Base-by-base conservation (phyloP, 2,888 invertebrate species). In the Adelphocoris suturalis region DNA sequence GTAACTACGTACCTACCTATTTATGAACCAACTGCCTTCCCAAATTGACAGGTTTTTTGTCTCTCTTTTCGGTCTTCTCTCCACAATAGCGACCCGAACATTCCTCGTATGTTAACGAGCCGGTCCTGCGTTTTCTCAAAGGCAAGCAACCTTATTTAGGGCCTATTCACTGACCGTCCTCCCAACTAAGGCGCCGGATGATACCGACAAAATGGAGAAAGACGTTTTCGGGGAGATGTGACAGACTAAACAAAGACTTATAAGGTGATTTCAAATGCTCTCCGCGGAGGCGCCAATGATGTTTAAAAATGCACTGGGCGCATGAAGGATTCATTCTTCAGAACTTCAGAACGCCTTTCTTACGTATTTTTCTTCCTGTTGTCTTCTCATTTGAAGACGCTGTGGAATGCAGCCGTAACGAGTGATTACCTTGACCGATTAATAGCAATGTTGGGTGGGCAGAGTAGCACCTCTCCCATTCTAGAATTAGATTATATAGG, bases 101-200 rank as follows among this genome's bases (percentile, higher is more conserved):
- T 78, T 78, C 47, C 19, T 46, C 46, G 78, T 47, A 47, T 78
- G 37, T 37, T 78, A 78, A 78, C 37, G 78, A 78, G 78, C 78
- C 46, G 47, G 78, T 7, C 14, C 37, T 78, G 46, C 47, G 46
- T 37, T 78, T 78, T 19, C 37, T n/a, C 5, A 78, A 47, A 46
- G 78, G 46, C 37, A 78, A 78, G 78, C 78, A 78, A 78, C 78
- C 78, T 78, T 78, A 78, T 78, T 78, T 78, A 78, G 46, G 37
- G 47, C 78, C 78, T 78, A 78, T 78, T 78, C 78, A 78, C 47
- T 78, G 78, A 16, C 78, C 47, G 5, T 46, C 37, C 16, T 47
- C 78, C 47, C 37, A 47, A 78, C 78, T 78, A 78, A 78, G 78
- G 78, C 78, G 78, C 78, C 78, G 78, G 82, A 55, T 82, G 82